phyloP scores from a whole-genome alignment of 1,140 invertebrate genomes.

The Chymomyza costata region DNA sequence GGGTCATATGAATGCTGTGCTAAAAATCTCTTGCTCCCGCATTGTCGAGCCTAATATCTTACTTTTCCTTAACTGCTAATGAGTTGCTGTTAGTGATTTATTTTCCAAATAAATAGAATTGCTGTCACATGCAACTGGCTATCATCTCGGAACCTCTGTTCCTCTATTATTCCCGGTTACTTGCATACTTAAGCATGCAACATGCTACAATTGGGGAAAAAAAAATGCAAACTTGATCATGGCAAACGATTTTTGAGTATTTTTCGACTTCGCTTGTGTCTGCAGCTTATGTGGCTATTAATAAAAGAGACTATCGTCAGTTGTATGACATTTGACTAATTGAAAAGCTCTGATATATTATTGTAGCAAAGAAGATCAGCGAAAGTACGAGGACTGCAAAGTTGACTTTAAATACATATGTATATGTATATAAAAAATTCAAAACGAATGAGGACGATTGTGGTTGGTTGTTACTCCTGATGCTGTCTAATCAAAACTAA shows the following conservation, averaged over 20 bases:
- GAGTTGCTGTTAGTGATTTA: constrained; percentile 73
- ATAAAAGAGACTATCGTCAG: constrained; percentile 58
- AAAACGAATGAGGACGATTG: constrained; percentile 8
- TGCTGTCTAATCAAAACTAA: constrained; percentile 67
- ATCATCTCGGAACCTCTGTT: neutral
- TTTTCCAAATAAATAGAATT: constrained; percentile 73
- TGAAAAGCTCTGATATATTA: constrained; percentile 59
- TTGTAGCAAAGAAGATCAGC: constrained; percentile 47
- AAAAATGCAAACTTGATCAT: too few relatives aligned
- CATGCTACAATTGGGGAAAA: too few relatives aligned
- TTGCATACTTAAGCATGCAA: too few relatives aligned
- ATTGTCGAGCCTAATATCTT: constrained; percentile 52
- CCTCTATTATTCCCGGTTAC: neutral
- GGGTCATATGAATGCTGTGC: too few relatives aligned
- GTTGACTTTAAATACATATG: constrained; percentile 36
- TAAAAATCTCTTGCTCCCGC: too few relatives aligned
- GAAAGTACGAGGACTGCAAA: constrained; percentile 40
- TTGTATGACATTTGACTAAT: constrained; percentile 67
- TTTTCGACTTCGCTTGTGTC: too few relatives aligned
- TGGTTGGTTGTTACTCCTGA: constrained; percentile 13
- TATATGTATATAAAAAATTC: too few relatives aligned
- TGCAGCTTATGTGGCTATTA: constrained; percentile 46
- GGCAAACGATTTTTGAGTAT: too few relatives aligned
- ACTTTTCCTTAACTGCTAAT: constrained; percentile 64
- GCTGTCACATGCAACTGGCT: constrained; percentile 54